Evolutionary conservation across 2,113 vertebrate species (phyloP).

Genomic region (Machaerirhynchus nigripectus): DNA sequence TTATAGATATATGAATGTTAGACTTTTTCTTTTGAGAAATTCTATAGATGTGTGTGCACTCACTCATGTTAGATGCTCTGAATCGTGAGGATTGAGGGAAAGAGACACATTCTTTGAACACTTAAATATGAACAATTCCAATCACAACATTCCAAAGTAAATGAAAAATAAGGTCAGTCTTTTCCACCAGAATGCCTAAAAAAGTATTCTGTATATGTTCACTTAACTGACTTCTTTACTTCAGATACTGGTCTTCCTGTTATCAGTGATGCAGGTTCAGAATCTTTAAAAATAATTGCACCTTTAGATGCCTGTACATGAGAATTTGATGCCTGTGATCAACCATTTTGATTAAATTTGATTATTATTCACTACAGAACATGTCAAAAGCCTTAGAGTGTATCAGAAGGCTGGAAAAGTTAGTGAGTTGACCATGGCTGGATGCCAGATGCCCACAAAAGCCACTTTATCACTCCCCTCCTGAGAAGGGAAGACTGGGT

Average conservation of each 20-base stretch:
- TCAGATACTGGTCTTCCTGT: not conserved
- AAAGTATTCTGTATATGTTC: not conserved
- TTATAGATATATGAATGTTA: not conserved
- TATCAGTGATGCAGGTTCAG: not conserved
- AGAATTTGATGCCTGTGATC: not conserved
- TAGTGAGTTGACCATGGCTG: not conserved
- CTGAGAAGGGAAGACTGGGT: not conserved
- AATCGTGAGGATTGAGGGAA: not conserved
- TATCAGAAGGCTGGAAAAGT: not conserved
- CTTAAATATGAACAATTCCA: not conserved
- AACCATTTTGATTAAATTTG: not conserved
- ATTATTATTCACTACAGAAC: not conserved
- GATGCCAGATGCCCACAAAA: not conserved
- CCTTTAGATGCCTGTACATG: not conserved
- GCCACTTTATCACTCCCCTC: not conserved
- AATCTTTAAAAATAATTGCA: not conserved
- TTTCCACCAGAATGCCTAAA: not conserved
- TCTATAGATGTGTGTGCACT: not conserved
- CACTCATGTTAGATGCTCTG: not conserved
- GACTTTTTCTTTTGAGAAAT: not conserved
- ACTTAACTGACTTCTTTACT: not conserved
- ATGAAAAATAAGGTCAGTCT: not conserved
- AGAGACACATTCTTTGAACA: not conserved
- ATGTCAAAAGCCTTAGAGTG: not conserved
- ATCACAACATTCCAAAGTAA: not conserved